Evolutionary conservation across 2,888 invertebrate species (phyloP).

Genomic region (Xanthia icteritia): DNA sequence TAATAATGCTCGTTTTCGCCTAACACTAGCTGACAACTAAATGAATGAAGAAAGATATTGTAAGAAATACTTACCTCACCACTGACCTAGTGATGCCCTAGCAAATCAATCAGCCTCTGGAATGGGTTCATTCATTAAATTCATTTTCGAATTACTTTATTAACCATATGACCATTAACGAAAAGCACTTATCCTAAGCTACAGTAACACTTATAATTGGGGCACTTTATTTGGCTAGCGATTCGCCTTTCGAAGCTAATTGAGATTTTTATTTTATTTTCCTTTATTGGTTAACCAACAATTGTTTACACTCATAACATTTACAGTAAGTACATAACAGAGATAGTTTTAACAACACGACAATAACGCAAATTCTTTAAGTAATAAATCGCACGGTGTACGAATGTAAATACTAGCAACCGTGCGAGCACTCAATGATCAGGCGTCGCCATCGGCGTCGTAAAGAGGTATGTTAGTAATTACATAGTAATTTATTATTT

Average conservation of each 20-base stretch:
- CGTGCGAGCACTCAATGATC: background rate
- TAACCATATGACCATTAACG: background rate
- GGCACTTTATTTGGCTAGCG: background rate
- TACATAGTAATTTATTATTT: too few relatives aligned
- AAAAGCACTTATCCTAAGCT: background rate
- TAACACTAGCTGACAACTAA: background rate
- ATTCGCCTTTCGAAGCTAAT: background rate
- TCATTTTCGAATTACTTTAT: background rate
- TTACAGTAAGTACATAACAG: too few relatives aligned
- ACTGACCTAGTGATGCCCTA: background rate
- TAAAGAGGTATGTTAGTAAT: too few relatives aligned
- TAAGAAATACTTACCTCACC: background rate
- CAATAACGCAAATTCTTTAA: background rate
- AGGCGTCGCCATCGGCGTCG: background rate
- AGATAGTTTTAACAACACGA: background rate
- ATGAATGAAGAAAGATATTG: background rate
- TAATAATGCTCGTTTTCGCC: background rate
- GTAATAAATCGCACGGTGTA: background rate
- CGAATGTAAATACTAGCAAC: background rate
- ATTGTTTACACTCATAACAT: too few relatives aligned
- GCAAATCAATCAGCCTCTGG: background rate
- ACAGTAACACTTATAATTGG: background rate
- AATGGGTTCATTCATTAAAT: background rate
- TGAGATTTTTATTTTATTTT: too few relatives aligned
- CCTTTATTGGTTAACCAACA: too few relatives aligned